Evolutionary conservation across 2,113 vertebrate genomes (phyloP).

Genomic region (Tetraodon nigroviridis): DNA sequence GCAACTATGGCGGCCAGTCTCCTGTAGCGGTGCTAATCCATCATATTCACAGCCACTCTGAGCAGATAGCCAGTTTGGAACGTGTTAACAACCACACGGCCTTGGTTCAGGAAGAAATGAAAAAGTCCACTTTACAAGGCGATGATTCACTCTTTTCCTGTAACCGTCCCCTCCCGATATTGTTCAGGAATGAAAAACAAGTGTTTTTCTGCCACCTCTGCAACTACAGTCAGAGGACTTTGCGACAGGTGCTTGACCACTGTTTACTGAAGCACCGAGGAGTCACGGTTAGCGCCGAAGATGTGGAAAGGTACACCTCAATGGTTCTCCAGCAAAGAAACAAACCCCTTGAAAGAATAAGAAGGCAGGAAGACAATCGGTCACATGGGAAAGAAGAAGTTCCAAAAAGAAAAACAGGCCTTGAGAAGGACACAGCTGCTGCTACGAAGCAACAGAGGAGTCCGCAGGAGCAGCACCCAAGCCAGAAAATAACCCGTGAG

Average conservation of each 20-base stretch:
- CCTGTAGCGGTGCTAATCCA: slow-evolving; percentile 39
- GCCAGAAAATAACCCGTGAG: slow-evolving; percentile 19
- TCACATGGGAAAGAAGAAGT: not conserved
- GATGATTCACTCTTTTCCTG: not conserved
- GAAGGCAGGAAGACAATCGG: not conserved
- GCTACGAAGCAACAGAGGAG: slow-evolving; percentile 50
- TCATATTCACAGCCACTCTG: slow-evolving; percentile 33
- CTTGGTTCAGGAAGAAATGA: slow-evolving; percentile 19
- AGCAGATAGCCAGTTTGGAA: not conserved
- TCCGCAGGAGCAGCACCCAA: slow-evolving; percentile 69
- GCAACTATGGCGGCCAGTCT: slow-evolving; percentile 52
- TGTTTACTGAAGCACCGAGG: slow-evolving; percentile 24
- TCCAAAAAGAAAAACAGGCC: slow-evolving; percentile 67
- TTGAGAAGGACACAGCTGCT: slow-evolving; percentile 14
- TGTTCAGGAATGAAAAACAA: slow-evolving; percentile 1
- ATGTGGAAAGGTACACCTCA: slow-evolving; percentile 25
- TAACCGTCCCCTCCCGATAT: slow-evolving; percentile 46
- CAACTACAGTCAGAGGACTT: slow-evolving; percentile 31
- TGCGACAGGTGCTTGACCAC: slow-evolving; percentile 20
- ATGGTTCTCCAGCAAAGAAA: slow-evolving; percentile 1
- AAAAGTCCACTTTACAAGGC: slow-evolving; percentile 15
- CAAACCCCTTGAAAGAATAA: not conserved
- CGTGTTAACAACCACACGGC: slow-evolving; percentile 31
- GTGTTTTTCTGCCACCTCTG: slow-evolving; percentile 58
- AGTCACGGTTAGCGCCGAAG: not conserved